phyloP scores from a whole-genome alignment of 92 coral and sea anemone species.

The Palythoa caribaeorum region DNA sequence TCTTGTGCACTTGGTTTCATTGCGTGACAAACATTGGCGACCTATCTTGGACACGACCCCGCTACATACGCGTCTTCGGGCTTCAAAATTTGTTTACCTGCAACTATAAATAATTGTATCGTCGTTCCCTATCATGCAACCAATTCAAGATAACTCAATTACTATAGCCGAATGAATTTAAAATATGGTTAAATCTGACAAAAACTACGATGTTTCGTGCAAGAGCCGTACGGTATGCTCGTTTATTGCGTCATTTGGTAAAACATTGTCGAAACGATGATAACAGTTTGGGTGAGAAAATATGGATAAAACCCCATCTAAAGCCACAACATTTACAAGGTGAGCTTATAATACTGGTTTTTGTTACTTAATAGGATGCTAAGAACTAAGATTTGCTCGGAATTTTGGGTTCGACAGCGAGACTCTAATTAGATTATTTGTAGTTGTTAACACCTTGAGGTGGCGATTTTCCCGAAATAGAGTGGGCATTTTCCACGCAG shows the following conservation, averaged over 20 bases:
- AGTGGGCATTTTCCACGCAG: too few species aligned
- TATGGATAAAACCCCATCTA: not conserved
- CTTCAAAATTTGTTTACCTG: conserved; percentile 11
- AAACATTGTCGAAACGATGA: not conserved
- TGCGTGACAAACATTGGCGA: not conserved
- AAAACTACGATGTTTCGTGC: not conserved
- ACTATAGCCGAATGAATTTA: too few species aligned
- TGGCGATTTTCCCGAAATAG: not conserved
- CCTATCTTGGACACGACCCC: not conserved
- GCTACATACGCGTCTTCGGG: conserved; percentile 2
- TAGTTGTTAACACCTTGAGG: not conserved
- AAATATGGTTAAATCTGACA: not conserved
- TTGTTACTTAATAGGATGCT: not conserved
- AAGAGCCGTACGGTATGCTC: not conserved
- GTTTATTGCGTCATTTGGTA: not conserved
- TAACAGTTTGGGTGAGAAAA: not conserved
- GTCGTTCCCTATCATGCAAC: not conserved
- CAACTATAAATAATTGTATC: too few species aligned
- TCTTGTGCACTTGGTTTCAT: not conserved
- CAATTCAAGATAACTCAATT: not conserved
- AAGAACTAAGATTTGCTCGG: not conserved
- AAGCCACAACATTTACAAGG: not conserved
- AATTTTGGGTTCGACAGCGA: conserved; percentile 8
- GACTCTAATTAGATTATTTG: not conserved
- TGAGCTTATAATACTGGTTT: not conserved